These are phyloP conservation scores for Urechis unicinctus DNA, from an alignment of 2,888 invertebrate species.

Conservation along the genomic window DNA sequence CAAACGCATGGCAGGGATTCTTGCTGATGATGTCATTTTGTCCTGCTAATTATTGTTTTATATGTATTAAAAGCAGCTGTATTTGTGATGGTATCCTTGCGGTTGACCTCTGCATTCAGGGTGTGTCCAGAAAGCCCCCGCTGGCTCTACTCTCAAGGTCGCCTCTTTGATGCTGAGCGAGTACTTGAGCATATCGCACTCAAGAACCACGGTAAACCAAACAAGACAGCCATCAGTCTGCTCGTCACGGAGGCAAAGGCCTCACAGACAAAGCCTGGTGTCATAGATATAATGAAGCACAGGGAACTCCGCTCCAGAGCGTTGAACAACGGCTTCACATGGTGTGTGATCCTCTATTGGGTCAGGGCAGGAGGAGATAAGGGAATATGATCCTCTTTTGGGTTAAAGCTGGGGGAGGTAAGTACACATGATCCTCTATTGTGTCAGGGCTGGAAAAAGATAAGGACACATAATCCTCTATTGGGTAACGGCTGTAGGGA, in stretches of 20 bases:
- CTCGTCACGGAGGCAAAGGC: neutral
- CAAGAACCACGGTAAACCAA: slow-evolving; percentile 5
- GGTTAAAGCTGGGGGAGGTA: too few species aligned
- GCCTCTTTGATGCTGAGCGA: slow-evolving; percentile 20
- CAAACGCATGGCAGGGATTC: too few species aligned
- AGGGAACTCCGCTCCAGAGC: slow-evolving; percentile 11
- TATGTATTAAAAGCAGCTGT: neutral
- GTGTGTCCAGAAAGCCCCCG: slow-evolving; percentile 20
- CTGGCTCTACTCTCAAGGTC: slow-evolving; percentile 21
- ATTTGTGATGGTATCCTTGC: neutral
- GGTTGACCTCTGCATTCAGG: neutral
- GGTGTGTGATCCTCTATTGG: too few species aligned
- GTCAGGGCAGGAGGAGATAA: too few species aligned
- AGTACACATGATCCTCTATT: too few species aligned
- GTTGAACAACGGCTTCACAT: slow-evolving; percentile 14
- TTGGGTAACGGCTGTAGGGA: too few species aligned
- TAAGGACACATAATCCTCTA: too few species aligned
- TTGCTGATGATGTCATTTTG: neutral
- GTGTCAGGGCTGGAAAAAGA: too few species aligned
- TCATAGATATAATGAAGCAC: slow-evolving; percentile 5
- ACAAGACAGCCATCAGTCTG: neutral
- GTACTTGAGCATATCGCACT: slow-evolving; percentile 15
- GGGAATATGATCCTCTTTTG: too few species aligned
- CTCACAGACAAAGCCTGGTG: neutral
- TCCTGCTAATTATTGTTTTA: neutral